phyloP scores from a whole-genome alignment of 2,888 invertebrate species.

The Caenorhabditis sp. region DNA sequence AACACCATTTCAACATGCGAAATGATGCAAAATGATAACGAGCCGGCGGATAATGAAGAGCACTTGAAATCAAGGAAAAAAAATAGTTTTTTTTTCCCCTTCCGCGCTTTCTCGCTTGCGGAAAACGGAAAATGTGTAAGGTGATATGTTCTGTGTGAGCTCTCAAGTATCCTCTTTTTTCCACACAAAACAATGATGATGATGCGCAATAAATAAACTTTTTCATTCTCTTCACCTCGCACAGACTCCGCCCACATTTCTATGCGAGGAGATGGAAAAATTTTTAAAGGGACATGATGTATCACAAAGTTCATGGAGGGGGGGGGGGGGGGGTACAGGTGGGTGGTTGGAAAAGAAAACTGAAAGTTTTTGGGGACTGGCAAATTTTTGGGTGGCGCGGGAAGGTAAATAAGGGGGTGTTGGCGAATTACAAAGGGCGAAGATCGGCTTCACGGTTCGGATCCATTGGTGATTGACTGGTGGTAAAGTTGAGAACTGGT shows the following conservation, averaged over 20 bases:
- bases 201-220: neutral
- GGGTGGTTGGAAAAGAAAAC: neutral
- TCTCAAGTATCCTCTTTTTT: neutral
- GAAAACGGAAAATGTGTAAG: neutral
- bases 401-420: too few relatives aligned
- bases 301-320: too few relatives aligned
- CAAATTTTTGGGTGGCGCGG: neutral
- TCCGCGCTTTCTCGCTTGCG: neutral
- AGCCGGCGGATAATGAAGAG: neutral
- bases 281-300: too few relatives aligned
- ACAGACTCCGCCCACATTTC: too few relatives aligned
- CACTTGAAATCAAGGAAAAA: neutral
- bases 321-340: neutral
- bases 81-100: neutral
- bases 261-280: too few relatives aligned
- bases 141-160: neutral
- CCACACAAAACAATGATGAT: neutral
- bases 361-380: neutral
- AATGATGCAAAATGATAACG: too few relatives aligned
- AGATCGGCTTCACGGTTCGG: slow-evolving; percentile 38
- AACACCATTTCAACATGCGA: neutral
- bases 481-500: slow-evolving; percentile 35
- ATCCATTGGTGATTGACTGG: slow-evolving; percentile 46
- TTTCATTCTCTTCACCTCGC: too few relatives aligned
- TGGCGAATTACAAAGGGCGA: slow-evolving; percentile 39